Base-by-base conservation (phyloP, 2,888 invertebrate species). In the Apotomis betuletana region DNA sequence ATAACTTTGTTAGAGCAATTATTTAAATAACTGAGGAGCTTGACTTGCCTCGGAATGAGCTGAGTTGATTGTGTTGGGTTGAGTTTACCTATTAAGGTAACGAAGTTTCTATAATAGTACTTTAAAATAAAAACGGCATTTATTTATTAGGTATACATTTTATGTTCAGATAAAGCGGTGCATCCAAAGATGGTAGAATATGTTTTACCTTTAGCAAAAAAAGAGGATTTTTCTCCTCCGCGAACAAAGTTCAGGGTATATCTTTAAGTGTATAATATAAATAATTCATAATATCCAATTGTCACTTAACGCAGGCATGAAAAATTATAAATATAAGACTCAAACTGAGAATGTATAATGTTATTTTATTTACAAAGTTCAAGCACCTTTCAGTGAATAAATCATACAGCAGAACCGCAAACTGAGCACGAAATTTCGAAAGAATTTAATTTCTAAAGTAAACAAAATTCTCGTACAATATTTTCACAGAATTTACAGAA, bases 1-100 rank as follows among this genome's bases (percentile, higher is more conserved):
- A 12, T 68, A 72, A 72, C 68, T 72, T 68, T 59, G 72, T 57
- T 15, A 51, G 54, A 63, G 59, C 58, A 68, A 72, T 72, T 63
- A 68, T 72, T 72, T 63, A 72, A 72, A 72, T 72, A 54, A 63
- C 68, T 68, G 59, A 67, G 44, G 51, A 71, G 72, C 63, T 67
- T 67, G 38, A 58, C 57, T 62, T 51, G 52, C 27, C 58, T 63
- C 13, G 38, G 4, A 13, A 58, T 41, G 57, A 27, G 46, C 41
- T 15, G 41, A 57, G 62, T 49, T 15, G 15, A 41, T 49, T 5
- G 5, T 49, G 49, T 9, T 9, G 49, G 12, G 62, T 71, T 12
- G 55, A 49, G 51, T 57, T 65, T 60, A 60, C 54, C 54, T 10
- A 54, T 49, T 46, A 69, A 67, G 38, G 9, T 36, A 49, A 10